phyloP scores from a whole-genome alignment of 2,113 vertebrate genomes.

The Perccottus glenii region DNA sequence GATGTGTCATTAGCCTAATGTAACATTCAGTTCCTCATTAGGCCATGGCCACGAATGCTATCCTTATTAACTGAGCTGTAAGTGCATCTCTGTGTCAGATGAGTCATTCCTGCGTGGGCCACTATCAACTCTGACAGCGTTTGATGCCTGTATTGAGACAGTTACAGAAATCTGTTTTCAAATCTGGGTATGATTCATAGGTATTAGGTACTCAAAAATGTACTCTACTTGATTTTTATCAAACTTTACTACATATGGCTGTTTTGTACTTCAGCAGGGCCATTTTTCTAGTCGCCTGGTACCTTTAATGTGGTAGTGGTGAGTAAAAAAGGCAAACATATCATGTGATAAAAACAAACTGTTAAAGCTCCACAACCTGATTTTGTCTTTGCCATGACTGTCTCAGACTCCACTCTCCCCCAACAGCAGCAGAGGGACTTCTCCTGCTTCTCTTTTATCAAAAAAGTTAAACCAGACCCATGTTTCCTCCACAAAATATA shows the following conservation, averaged over 20 bases:
- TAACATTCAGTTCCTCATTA: constrained; percentile 51
- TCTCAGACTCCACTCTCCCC: no score
- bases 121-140: neutral
- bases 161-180: neutral
- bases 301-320: neutral
- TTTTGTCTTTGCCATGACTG: no score
- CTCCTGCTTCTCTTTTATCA: no score
- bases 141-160: neutral
- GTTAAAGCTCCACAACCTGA: neutral
- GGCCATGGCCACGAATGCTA: constrained; percentile 32
- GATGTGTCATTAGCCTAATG: constrained; percentile 48
- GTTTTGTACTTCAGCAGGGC: constrained; percentile 1
- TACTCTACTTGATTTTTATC: no score
- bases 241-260: constrained; percentile 1
- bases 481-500: no score
- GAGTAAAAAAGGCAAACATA: neutral
- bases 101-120: constrained; percentile 27
- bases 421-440: no score
- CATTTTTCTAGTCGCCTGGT: neutral
- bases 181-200: no score
- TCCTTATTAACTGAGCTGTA: constrained; percentile 50
- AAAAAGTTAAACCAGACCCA: no score
- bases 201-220: no score
- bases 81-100: constrained; percentile 29
- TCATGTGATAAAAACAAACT: neutral